These are phyloP conservation scores for Eubasilissa regina DNA, from an alignment of 1,140 invertebrate genomes.

Conservation along the genomic window DNA sequence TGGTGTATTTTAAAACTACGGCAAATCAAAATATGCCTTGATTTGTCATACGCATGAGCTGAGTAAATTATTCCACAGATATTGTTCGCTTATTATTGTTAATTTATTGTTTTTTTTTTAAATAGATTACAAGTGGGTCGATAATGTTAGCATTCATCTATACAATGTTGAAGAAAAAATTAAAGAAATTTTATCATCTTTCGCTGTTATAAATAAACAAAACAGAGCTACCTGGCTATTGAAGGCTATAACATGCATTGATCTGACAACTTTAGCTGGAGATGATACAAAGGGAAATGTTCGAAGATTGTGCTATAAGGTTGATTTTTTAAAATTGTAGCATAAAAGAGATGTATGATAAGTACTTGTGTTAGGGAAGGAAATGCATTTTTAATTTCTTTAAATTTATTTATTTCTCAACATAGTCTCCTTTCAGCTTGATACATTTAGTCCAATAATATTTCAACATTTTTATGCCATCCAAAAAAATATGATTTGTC, in stretches of 20 bases:
- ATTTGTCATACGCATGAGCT: too few species aligned
- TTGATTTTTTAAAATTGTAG: conserved; percentile 62
- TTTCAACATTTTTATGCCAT: too few species aligned
- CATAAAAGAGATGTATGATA: too few species aligned
- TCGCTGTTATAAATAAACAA: conserved; percentile 66
- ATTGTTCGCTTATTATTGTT: background rate
- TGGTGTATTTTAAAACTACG: too few species aligned
- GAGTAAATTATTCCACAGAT: too few species aligned
- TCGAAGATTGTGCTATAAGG: conserved; percentile 85
- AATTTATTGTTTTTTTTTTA: conserved; percentile 21
- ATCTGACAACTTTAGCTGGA: conserved; percentile 92
- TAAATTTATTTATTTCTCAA: too few species aligned
- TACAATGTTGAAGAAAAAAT: conserved; percentile 73
- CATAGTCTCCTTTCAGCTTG: too few species aligned
- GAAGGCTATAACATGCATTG: conserved; percentile 88
- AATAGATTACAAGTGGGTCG: conserved; percentile 3
- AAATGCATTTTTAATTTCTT: too few species aligned
- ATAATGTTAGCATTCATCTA: conserved; percentile 72
- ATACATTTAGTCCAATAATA: too few species aligned
- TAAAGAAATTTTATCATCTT: conserved; percentile 65
- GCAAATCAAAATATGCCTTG: too few species aligned
- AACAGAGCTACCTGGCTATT: conserved; percentile 84
- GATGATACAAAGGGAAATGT: conserved; percentile 92
- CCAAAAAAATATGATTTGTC: too few species aligned
- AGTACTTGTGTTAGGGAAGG: too few species aligned